Evolutionary conservation across 2,113 vertebrate genomes (phyloP).

Genomic region (Manacus vitellinus): DNA sequence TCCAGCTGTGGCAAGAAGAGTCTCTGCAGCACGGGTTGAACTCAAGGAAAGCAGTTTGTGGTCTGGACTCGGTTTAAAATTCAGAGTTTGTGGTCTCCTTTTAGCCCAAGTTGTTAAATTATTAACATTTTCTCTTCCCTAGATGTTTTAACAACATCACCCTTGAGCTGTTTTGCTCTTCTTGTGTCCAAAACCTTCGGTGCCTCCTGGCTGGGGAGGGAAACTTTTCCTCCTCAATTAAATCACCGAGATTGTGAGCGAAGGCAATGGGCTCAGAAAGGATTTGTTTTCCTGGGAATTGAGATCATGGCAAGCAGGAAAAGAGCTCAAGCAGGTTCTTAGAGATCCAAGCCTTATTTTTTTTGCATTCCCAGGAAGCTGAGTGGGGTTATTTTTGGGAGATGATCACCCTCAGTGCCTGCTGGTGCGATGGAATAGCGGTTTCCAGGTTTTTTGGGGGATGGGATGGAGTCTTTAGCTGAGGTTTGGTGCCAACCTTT

Average conservation of each 20-base stretch:
- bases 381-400: not conserved
- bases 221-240: slow-evolving; percentile 37
- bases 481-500: not conserved
- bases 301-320: not conserved
- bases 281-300: not conserved
- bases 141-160: not conserved
- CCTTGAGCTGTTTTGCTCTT: slow-evolving; percentile 12
- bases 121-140: not conserved
- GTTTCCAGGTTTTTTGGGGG: not conserved
- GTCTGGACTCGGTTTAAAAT: not conserved
- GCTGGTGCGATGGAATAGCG: rapidly evolving
- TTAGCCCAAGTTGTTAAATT: not conserved
- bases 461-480: not conserved
- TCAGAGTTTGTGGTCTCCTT: not conserved
- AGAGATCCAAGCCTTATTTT: not conserved
- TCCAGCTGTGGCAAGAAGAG: not conserved
- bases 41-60: not conserved
- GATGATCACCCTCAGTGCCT: rapidly evolving
- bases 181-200: not conserved
- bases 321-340: not conserved
- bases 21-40: not conserved
- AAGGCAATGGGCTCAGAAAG: not conserved
- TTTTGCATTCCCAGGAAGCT: not conserved
- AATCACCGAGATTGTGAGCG: not conserved
- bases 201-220: slow-evolving; percentile 14